Evolutionary conservation across 1,140 invertebrate species (phyloP), one percentile per base, ranked within the genome.

Genomic region (Brachionus asplanchnoidis): DNA sequence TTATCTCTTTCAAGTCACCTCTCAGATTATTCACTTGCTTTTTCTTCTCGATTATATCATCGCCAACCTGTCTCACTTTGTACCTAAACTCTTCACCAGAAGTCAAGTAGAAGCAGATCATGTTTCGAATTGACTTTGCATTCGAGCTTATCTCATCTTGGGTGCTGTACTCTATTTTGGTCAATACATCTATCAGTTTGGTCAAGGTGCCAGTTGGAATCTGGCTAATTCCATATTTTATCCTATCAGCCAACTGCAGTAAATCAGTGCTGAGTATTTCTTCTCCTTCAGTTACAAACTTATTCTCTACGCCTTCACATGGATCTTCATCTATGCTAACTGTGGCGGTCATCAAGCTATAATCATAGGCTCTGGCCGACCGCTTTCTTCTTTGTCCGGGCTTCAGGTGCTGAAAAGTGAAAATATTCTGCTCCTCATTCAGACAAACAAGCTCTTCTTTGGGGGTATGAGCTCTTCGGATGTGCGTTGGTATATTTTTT

Each of bases 361-460:
- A 82, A 26, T 82, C 79, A n/a, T 82, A 82, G 0, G 79, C 79
- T 82, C 79, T 60, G 5, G 79, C 79, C 32, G 79, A 82, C 32
- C 79, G 53, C 32, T 82, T 82, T 12, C 79, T 53, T 65, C 79
- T 40, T 36, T 82, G 79, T 1, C 79, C 79, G 3, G 79, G 79
- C 40, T 82, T 82, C 6, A 82, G 36, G 36, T 82, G 79, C 32
- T 82, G 53, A 65, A 82, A 82, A 42, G 79, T 82, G 17, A 82
- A 82, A 32, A 82, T 65, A 68, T 82, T 82, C 40, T 82, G 79
- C 14, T 82, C 79, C 36, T 82, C 79, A 32, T 82, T 82, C 44
- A 82, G 12, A n/a, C 79, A 82, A 68, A 82, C 79, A 20, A 82
- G 53, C 36, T 82, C 79, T 82, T 82, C 79, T 68, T 82, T 82